phyloP scores from a whole-genome alignment of 2,888 invertebrate genomes.

The Horisme vitalbata region DNA sequence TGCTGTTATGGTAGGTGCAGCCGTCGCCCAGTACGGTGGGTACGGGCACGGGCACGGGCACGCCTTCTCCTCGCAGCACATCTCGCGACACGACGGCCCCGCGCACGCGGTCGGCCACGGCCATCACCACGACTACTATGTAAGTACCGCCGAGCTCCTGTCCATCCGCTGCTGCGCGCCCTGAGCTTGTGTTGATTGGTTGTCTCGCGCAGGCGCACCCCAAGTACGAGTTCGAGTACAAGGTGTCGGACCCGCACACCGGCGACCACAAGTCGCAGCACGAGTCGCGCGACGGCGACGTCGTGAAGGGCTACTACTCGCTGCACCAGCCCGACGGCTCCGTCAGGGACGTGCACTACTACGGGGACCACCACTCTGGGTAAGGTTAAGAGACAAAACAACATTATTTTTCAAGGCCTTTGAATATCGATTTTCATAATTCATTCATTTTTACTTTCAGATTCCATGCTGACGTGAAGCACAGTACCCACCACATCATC shows the following conservation, averaged over 20 bases:
- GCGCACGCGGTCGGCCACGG: conserved; percentile 36
- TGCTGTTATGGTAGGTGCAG: conserved; percentile 27
- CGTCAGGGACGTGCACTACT: conserved; percentile 47
- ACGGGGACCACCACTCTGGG: conserved; percentile 45
- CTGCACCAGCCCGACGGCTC: conserved; percentile 55
- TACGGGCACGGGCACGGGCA: conserved; percentile 49
- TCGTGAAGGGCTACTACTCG: conserved; percentile 53
- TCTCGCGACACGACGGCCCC: conserved; percentile 44
- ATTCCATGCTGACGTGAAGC: conserved; percentile 71
- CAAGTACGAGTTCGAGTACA: conserved; percentile 55
- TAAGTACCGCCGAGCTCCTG: conserved; percentile 12
- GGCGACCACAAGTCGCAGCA: conserved; percentile 55
- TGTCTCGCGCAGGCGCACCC: conserved; percentile 50
- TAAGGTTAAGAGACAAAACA: conserved; percentile 6
- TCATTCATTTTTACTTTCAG: conserved; percentile 42
- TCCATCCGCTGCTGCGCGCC: neutral
- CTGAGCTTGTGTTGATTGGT: neutral
- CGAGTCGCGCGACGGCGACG: conserved; percentile 55
- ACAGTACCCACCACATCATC: conserved; percentile 65
- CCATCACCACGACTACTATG: conserved; percentile 36
- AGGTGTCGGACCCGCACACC: conserved; percentile 53
- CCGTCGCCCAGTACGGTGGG: conserved; percentile 40
- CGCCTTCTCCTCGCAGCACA: conserved; percentile 45
- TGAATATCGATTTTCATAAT: neutral
- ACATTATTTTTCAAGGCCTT: neutral